Evolutionary conservation across 1,140 invertebrate genomes (phyloP).

Genomic region (Augochlora pura): DNA sequence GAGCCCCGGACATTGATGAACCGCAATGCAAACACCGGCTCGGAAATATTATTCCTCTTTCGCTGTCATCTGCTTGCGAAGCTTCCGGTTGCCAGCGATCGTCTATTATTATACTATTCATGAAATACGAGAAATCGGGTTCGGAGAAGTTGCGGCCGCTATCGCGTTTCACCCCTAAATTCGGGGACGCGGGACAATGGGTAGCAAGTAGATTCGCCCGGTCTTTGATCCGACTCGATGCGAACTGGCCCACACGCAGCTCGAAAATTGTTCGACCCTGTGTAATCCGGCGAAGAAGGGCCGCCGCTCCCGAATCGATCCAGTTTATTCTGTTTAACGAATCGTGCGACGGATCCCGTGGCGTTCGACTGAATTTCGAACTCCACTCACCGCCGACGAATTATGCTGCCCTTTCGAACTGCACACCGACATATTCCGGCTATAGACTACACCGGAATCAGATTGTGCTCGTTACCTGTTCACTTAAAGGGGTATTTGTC

Average conservation of each 20-base stretch:
- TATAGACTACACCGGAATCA: not conserved
- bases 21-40: too few relatives aligned
- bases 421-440: not conserved
- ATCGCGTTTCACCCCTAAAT: not conserved
- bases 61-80: too few relatives aligned
- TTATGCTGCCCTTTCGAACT: not conserved
- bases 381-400: not conserved
- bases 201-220: slow-evolving; percentile 1
- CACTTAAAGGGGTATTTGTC: too few relatives aligned
- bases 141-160: not conserved
- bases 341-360: not conserved
- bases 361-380: not conserved
- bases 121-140: not conserved
- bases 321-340: not conserved
- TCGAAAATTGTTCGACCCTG: not conserved
- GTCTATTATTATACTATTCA: too few relatives aligned
- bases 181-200: not conserved
- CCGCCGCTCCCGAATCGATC: not conserved
- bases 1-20: too few relatives aligned
- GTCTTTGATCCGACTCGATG: slow-evolving; percentile 16
- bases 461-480: too few relatives aligned
- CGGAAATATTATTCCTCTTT: too few relatives aligned
- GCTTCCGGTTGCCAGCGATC: too few relatives aligned
- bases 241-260: not conserved
- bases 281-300: not conserved